Evolutionary conservation across 92 coral and sea anemone genomes (phyloP).

Genomic region (Phymanthus crucifer): DNA sequence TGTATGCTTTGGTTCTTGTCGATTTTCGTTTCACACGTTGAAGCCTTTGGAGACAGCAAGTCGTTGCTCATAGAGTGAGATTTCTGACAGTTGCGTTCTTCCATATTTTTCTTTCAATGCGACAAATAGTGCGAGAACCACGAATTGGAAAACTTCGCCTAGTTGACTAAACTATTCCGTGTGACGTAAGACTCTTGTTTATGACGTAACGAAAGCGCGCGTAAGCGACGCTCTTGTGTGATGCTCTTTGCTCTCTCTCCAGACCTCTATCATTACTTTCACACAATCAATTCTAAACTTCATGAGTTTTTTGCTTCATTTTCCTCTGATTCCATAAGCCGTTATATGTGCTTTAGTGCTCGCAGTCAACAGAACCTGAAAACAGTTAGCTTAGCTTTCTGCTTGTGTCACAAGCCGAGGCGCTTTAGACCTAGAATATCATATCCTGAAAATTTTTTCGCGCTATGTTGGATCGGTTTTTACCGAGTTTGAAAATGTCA

Average conservation of each 20-base stretch:
- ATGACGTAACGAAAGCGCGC: conserved; percentile 29
- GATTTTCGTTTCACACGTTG: not conserved
- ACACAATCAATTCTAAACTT: not conserved
- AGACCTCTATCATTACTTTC: not conserved
- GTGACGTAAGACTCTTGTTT: conserved; percentile 22
- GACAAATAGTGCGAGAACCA: not conserved
- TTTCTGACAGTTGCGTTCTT: conserved; percentile 18
- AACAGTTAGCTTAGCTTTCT: no score
- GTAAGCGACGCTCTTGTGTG: conserved; percentile 13
- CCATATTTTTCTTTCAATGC: not conserved
- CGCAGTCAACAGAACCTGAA: no score
- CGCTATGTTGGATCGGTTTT: no score
- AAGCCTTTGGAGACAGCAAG: not conserved
- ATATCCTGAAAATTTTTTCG: no score
- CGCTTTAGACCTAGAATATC: no score
- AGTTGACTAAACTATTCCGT: not conserved
- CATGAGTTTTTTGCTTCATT: no score
- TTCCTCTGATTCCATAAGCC: no score
- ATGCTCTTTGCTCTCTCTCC: not conserved
- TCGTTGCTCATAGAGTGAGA: not conserved
- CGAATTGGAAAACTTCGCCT: not conserved
- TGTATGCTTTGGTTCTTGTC: conserved; percentile 13
- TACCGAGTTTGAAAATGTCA: no score
- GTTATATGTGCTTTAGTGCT: no score
- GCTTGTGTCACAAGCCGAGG: no score